Percentiles rank a stretch among this genome's conserved stretches.
phyloP scores from a whole-genome alignment of 1,140 invertebrate species.

The Latrodectus geometricus region DNA sequence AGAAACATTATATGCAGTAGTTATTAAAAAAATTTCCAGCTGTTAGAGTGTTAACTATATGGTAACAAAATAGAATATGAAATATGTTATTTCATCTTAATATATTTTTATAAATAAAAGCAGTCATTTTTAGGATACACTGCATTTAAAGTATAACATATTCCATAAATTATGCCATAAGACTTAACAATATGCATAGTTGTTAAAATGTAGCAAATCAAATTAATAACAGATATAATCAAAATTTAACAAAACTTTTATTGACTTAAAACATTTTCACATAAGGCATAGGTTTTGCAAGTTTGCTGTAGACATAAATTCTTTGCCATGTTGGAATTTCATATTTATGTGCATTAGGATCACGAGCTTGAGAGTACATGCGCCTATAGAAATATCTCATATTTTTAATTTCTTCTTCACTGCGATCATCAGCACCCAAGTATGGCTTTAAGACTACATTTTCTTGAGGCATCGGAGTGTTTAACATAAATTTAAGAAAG shows the following conservation, averaged over 20 bases:
- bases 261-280: slow-evolving; percentile 9
- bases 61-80: too few relatives aligned
- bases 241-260: too few relatives aligned
- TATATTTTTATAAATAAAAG: too few relatives aligned
- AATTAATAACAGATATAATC: too few relatives aligned
- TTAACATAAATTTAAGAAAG: slow-evolving; percentile 81
- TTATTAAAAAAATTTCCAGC: too few relatives aligned
- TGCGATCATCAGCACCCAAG: slow-evolving; percentile 77
- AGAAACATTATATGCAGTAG: too few relatives aligned
- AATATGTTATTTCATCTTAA: too few relatives aligned
- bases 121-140: too few relatives aligned
- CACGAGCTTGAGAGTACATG: slow-evolving; percentile 73
- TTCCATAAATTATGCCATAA: too few relatives aligned
- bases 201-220: background rate
- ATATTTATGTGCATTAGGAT: slow-evolving; percentile 75
- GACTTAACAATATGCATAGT: too few relatives aligned
- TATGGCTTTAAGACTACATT: slow-evolving; percentile 79
- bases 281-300: slow-evolving; percentile 47
- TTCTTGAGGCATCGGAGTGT: slow-evolving; percentile 75
- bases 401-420: slow-evolving; percentile 74
- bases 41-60: too few relatives aligned
- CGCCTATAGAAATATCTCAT: slow-evolving; percentile 80
- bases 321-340: slow-evolving; percentile 82
- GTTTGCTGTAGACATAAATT: slow-evolving; percentile 73
- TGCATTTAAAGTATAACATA: too few relatives aligned